A percentile compares a stretch with the other conserved stretches of the same genome.
phyloP scores from a whole-genome alignment of 2,113 vertebrate species.

The Daubentonia madagascariensis region DNA sequence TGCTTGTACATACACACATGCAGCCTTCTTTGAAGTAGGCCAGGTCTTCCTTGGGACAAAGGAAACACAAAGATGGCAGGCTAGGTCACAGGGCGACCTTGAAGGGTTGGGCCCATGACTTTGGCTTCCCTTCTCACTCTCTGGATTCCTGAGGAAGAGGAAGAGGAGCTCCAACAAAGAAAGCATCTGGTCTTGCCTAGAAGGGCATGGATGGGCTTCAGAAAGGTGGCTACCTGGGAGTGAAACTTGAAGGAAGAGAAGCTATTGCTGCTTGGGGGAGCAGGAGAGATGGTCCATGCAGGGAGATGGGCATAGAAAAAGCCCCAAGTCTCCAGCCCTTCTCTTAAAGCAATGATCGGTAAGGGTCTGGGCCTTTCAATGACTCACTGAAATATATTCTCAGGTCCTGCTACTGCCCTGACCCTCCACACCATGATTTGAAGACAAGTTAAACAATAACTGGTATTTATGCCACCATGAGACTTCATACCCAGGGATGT shows the following conservation, averaged over 20 bases:
- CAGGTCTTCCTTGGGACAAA: not conserved
- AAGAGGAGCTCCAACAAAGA: not conserved
- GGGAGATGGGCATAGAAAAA: not conserved
- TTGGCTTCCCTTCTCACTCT: not conserved
- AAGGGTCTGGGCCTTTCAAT: not conserved
- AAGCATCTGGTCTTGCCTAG: not conserved
- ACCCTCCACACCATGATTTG: not conserved
- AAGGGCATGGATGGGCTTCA: rapidly evolving
- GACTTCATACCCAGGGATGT: not conserved
- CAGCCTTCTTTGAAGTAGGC: not conserved
- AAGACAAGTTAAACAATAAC: not conserved
- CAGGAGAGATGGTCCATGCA: not conserved
- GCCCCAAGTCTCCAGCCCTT: not conserved
- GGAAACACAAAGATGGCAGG: not conserved
- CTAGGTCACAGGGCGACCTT: too few relatives aligned
- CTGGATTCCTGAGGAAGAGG: not conserved
- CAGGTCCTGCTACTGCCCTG: not conserved
- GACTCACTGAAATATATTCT: not conserved
- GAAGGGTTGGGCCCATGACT: not conserved
- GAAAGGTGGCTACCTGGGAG: not conserved
- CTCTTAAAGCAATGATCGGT: not conserved
- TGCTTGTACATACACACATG: not conserved
- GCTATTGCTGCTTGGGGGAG: not conserved
- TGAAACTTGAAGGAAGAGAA: not conserved
- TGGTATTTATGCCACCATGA: not conserved